These are phyloP conservation scores for Lasiurus borealis DNA, from an alignment of 2,113 vertebrate species.

Conservation along the genomic window DNA sequence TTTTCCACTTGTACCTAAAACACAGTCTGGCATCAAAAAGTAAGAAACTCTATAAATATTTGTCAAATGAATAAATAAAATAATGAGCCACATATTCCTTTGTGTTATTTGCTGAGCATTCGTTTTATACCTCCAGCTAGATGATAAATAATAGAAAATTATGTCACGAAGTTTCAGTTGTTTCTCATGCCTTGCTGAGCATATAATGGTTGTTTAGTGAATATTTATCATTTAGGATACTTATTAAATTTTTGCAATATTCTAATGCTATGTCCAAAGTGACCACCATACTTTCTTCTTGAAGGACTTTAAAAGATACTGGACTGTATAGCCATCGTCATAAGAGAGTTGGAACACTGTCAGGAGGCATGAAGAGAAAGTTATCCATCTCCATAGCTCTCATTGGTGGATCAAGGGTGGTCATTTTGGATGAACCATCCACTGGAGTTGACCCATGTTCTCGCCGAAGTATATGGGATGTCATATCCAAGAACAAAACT, in stretches of 20 bases:
- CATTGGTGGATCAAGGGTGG: conserved; percentile 96
- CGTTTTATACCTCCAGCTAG: neutral
- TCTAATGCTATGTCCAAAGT: conserved; percentile 18
- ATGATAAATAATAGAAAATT: conserved; percentile 22
- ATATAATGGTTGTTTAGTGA: neutral
- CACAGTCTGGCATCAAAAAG: neutral
- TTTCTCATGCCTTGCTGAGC: neutral
- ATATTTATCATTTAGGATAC: neutral
- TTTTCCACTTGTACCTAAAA: neutral
- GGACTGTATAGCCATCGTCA: conserved; percentile 94
- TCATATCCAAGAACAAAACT: conserved; percentile 96
- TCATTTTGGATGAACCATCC: conserved; percentile 98
- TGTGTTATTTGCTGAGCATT: neutral
- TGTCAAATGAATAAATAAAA: conserved; percentile 28
- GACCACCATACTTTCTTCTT: conserved; percentile 62
- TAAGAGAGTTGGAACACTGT: conserved; percentile 94
- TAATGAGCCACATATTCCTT: neutral
- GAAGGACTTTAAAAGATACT: conserved; percentile 95
- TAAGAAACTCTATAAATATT: neutral
- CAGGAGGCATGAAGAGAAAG: conserved; percentile 98
- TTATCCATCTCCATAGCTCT: conserved; percentile 98
- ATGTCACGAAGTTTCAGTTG: neutral
- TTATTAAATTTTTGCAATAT: neutral
- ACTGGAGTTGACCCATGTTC: conserved; percentile 98
- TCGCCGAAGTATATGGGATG: conserved; percentile 97